Evolutionary conservation across 2,888 invertebrate genomes (phyloP).

Genomic region (Strigamia maritima): DNA sequence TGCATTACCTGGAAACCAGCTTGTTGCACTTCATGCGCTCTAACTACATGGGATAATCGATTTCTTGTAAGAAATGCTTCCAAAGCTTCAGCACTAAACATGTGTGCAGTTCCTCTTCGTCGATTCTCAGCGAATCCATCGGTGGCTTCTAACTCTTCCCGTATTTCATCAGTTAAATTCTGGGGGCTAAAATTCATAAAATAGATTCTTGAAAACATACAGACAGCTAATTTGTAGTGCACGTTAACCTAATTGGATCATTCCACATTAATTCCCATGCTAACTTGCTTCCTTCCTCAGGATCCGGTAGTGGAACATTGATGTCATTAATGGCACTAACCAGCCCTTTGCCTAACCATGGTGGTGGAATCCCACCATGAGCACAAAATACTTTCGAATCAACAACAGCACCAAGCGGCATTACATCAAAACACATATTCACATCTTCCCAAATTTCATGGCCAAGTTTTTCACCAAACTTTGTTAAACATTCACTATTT

Average conservation of each 20-base stretch:
- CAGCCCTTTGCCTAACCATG: slow-evolving; percentile 62
- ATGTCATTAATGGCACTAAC: slow-evolving; percentile 64
- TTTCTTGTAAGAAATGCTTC: slow-evolving; percentile 65
- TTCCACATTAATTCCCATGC: slow-evolving; percentile 80
- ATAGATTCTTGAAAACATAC: neutral
- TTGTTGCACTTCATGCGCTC: slow-evolving; percentile 71
- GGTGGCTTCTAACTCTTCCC: slow-evolving; percentile 44
- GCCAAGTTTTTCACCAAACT: slow-evolving; percentile 66
- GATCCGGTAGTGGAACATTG: slow-evolving; percentile 63
- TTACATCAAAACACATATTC: slow-evolving; percentile 67
- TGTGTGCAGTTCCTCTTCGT: slow-evolving; percentile 68
- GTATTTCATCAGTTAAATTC: slow-evolving; percentile 13
- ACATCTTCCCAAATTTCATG: slow-evolving; percentile 65
- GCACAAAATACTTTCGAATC: slow-evolving; percentile 74
- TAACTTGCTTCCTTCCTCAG: slow-evolving; percentile 65
- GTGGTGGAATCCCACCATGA: slow-evolving; percentile 74
- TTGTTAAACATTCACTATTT: slow-evolving; percentile 63
- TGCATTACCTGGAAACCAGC: slow-evolving; percentile 69
- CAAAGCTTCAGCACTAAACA: slow-evolving; percentile 67
- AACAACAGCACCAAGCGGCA: slow-evolving; percentile 71
- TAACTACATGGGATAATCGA: slow-evolving; percentile 65
- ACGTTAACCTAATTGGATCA: slow-evolving; percentile 62
- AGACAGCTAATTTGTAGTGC: no score
- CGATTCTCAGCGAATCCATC: slow-evolving; percentile 66
- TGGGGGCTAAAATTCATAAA: neutral